phyloP scores from a whole-genome alignment of 2,888 invertebrate species.

The Agonopterix alstromeriana region DNA sequence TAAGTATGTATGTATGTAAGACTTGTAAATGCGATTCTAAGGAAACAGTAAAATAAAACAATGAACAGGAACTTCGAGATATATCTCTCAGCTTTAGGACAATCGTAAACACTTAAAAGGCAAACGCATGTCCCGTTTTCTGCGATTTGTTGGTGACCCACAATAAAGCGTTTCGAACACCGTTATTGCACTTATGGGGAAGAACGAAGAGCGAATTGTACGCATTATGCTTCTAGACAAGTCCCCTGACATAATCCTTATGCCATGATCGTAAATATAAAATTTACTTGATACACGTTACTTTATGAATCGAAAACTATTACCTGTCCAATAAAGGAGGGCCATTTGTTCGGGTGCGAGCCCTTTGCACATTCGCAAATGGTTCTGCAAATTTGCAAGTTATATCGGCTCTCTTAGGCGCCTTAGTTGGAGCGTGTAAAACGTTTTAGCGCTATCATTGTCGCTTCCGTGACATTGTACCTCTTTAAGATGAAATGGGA shows the following conservation, averaged over 20 bases:
- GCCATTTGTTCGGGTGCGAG: slow-evolving; percentile 2
- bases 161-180: not conserved
- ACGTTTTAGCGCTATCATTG: not conserved
- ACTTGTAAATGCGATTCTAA: too few species aligned
- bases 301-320: not conserved
- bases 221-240: not conserved
- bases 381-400: not conserved
- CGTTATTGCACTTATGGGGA: slow-evolving; percentile 5
- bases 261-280: too few species aligned
- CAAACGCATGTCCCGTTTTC: not conserved
- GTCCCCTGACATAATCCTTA: too few species aligned
- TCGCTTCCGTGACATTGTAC: slow-evolving; percentile 1
- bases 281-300: too few species aligned
- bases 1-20: too few species aligned
- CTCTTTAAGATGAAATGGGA: not conserved
- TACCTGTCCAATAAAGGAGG: slow-evolving; percentile 2
- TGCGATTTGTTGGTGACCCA: not conserved
- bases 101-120: not conserved
- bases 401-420: not conserved
- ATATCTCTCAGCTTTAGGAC: not conserved
- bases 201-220: not conserved
- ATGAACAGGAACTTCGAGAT: too few species aligned
- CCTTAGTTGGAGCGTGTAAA: slow-evolving; percentile 2
- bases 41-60: too few species aligned
- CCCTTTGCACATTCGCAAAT: slow-evolving; percentile 5